Conservation (phyloP, 2,888 invertebrate species). For the Cheilosia variabilis region DNA sequence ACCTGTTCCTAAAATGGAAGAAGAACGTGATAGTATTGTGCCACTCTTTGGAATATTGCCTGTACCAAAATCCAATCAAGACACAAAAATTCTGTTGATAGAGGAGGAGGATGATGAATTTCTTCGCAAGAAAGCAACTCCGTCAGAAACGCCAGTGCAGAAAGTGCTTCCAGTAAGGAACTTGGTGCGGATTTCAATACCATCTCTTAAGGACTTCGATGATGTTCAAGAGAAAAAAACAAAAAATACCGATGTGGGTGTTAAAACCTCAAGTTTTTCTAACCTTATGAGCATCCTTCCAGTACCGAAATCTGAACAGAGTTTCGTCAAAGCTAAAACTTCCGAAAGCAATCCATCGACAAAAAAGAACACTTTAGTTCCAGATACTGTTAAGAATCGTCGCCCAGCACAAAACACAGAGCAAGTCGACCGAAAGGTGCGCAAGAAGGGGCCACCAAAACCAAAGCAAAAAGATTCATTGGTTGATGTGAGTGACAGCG, state of each 20-base stretch:
- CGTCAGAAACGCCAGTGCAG: constrained; percentile 79
- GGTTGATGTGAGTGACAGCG: constrained; percentile 83
- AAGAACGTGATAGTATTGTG: constrained; percentile 67
- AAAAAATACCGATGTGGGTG: constrained; percentile 51
- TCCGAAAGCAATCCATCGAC: not conserved
- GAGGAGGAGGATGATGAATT: constrained; percentile 87
- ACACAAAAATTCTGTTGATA: constrained; percentile 43
- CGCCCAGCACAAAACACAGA: constrained; percentile 82
- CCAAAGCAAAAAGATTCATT: constrained; percentile 77
- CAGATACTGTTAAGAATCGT: constrained; percentile 82
- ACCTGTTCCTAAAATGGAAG: constrained; percentile 79
- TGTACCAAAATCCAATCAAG: constrained; percentile 77
- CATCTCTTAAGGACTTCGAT: constrained; percentile 86
- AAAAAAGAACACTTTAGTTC: constrained; percentile 80
- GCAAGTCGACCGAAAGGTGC: constrained; percentile 78
- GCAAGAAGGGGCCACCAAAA: constrained; percentile 79
- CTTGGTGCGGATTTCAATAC: constrained; percentile 88
- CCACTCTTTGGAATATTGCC: constrained; percentile 81
- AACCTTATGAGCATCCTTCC: constrained; percentile 89
- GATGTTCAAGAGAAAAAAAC: constrained; percentile 79
- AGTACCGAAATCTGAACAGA: constrained; percentile 85
- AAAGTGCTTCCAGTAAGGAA: constrained; percentile 79
- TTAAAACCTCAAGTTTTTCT: constrained; percentile 76
- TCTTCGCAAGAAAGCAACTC: constrained; percentile 85
- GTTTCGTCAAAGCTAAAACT: constrained; percentile 77